Evolutionary conservation across 37 sponge, comb jelly and placozoan species (phyloP).

Genomic region (Dysidea cf. avara): DNA sequence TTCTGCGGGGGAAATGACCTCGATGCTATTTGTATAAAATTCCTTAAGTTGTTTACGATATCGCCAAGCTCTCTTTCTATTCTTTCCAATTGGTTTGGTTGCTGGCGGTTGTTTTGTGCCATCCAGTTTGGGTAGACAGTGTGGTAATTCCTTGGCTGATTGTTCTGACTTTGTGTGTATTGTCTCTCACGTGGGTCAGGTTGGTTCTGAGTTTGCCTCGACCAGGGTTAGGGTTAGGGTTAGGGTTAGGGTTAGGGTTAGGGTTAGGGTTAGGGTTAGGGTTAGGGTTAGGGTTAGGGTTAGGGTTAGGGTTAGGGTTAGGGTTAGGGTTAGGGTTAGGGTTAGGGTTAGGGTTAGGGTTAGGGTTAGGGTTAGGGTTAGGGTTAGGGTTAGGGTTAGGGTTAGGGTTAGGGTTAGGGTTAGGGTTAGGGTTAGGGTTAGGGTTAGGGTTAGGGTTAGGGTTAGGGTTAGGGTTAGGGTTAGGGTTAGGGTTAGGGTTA

Average conservation of each 20-base stretch:
- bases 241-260: slow-evolving; percentile 35
- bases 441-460: slow-evolving; percentile 37
- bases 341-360: slow-evolving; percentile 37
- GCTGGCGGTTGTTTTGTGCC: too few species aligned
- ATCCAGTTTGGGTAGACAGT: too few species aligned
- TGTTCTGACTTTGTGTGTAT: too few species aligned
- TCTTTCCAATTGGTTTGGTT: too few species aligned
- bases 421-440: slow-evolving; percentile 37
- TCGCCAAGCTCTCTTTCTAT: too few species aligned
- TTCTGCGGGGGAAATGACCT: too few species aligned
- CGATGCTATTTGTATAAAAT: too few species aligned
- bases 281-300: slow-evolving; percentile 47
- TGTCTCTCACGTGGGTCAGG: too few species aligned
- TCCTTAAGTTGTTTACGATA: too few species aligned
- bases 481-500: slow-evolving; percentile 37
- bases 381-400: slow-evolving; percentile 37
- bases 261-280: slow-evolving; percentile 49
- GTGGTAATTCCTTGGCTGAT: too few species aligned
- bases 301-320: slow-evolving; percentile 71
- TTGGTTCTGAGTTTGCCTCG: too few species aligned
- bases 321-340: slow-evolving; percentile 38
- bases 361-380: slow-evolving; percentile 37
- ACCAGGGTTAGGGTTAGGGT: slow-evolving; percentile 37
- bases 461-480: slow-evolving; percentile 37
- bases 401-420: slow-evolving; percentile 37